Conservation (phyloP, 2,113 vertebrate species). For the Bubo blakistoni region DNA sequence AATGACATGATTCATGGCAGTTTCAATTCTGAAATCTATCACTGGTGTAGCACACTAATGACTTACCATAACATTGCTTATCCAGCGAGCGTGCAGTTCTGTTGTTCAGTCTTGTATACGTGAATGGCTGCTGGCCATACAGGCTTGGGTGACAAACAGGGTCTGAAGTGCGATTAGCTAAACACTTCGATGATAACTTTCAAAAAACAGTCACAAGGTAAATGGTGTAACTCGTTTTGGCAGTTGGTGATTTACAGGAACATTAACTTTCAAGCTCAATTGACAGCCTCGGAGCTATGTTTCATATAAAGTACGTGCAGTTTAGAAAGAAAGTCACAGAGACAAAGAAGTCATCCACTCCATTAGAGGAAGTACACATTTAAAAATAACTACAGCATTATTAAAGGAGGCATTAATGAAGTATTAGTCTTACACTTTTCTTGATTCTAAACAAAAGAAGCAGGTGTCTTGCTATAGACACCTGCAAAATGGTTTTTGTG, state of each 20-base stretch:
- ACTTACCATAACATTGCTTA: not conserved
- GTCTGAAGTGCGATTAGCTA: not conserved
- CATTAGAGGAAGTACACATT: not conserved
- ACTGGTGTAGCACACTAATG: not conserved
- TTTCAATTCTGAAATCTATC: not conserved
- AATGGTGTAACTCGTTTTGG: constrained; percentile 24
- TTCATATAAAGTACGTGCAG: not conserved
- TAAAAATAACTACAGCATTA: not conserved
- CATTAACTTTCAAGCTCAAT: constrained; percentile 43
- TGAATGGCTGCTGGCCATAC: not conserved
- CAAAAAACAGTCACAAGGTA: not conserved
- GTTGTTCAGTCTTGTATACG: not conserved
- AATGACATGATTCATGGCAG: not conserved
- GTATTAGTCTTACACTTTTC: not conserved
- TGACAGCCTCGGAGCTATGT: constrained; percentile 11
- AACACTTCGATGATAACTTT: not conserved
- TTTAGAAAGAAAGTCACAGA: not conserved
- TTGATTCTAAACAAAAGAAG: not conserved
- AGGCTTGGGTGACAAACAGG: not conserved
- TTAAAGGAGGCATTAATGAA: not conserved
- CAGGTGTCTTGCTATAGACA: not conserved
- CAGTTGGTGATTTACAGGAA: constrained; percentile 59
- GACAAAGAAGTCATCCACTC: not conserved
- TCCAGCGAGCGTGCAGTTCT: not conserved
- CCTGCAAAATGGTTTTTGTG: not conserved